Evolutionary conservation across 2,888 invertebrate species (phyloP).

Genomic region (Sthenelais limicola): DNA sequence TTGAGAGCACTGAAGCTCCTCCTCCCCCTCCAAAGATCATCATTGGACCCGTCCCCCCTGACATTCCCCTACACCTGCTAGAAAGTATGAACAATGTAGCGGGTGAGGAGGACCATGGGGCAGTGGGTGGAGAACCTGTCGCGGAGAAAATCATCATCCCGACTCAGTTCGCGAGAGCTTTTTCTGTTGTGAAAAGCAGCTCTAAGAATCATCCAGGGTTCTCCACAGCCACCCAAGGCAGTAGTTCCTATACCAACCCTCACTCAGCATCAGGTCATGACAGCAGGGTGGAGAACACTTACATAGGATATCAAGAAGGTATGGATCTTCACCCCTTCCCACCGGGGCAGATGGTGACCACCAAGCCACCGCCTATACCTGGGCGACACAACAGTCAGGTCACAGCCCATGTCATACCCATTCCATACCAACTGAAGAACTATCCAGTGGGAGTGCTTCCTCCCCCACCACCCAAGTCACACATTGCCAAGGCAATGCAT

Average conservation of each 20-base stretch:
- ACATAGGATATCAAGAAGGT: conserved; percentile 31
- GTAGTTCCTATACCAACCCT: too few species aligned
- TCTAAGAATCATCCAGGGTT: too few species aligned
- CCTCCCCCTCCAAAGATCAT: background rate
- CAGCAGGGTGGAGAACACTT: conserved; percentile 6
- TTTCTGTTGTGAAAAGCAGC: conserved; percentile 3
- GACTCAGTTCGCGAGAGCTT: conserved; percentile 14
- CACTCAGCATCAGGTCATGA: conserved; percentile 10
- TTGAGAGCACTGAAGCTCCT: conserved; percentile 13
- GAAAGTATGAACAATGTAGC: background rate
- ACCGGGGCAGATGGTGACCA: background rate
- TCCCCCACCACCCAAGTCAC: background rate
- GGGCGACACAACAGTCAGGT: conserved; percentile 29
- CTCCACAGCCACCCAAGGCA: too few species aligned
- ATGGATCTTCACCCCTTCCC: conserved; percentile 12
- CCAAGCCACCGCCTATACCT: conserved; percentile 18
- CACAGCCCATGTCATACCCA: conserved; percentile 31
- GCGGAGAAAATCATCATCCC: conserved; percentile 24
- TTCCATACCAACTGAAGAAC: conserved; percentile 26
- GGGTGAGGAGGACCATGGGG: background rate
- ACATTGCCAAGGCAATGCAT: background rate
- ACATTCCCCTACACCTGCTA: conserved; percentile 21
- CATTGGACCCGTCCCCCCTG: background rate
- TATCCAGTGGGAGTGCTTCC: conserved; percentile 7
- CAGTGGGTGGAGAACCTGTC: background rate